phyloP scores from a whole-genome alignment of 2,113 vertebrate species.

The Spea bombifrons region DNA sequence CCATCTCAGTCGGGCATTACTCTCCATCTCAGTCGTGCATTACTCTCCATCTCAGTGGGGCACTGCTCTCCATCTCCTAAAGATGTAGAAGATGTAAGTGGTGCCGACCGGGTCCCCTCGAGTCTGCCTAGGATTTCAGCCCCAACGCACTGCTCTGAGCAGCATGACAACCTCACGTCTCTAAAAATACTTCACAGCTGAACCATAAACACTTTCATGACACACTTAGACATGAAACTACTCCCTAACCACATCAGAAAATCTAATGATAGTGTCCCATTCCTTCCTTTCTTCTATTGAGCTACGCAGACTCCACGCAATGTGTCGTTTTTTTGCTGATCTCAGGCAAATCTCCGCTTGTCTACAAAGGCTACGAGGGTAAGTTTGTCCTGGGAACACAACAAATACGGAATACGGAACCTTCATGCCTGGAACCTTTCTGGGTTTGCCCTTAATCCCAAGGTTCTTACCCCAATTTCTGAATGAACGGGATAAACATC shows the following conservation, averaged over 20 bases:
- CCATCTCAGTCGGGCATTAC: too few relatives aligned
- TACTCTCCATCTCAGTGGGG: too few relatives aligned
- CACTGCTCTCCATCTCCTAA: too few relatives aligned
- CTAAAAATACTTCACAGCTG: constrained; percentile 42
- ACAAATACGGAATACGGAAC: too few relatives aligned
- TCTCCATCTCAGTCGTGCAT: too few relatives aligned
- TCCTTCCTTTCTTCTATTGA: constrained; percentile 40
- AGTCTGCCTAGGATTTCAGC: constrained; percentile 1
- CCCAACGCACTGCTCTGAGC: neutral
- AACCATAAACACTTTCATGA: constrained; percentile 44
- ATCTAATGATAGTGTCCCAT: constrained; percentile 40
- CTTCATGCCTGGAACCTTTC: too few relatives aligned
- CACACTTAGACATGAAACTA: constrained; percentile 46
- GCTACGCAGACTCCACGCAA: constrained; percentile 33
- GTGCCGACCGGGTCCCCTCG: neutral
- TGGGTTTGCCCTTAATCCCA: too few relatives aligned
- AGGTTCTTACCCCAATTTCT: too few relatives aligned
- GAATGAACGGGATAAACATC: too few relatives aligned
- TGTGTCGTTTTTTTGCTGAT: constrained; percentile 35
- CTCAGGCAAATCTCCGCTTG: constrained; percentile 29
- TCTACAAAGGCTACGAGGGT: too few relatives aligned
- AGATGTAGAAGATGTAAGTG: too few relatives aligned
- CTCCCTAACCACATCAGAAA: constrained; percentile 42
- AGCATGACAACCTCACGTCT: constrained; percentile 23
- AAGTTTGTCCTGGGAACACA: too few relatives aligned